Conservation (phyloP, 2,113 vertebrate genomes). For the Riparia riparia region DNA sequence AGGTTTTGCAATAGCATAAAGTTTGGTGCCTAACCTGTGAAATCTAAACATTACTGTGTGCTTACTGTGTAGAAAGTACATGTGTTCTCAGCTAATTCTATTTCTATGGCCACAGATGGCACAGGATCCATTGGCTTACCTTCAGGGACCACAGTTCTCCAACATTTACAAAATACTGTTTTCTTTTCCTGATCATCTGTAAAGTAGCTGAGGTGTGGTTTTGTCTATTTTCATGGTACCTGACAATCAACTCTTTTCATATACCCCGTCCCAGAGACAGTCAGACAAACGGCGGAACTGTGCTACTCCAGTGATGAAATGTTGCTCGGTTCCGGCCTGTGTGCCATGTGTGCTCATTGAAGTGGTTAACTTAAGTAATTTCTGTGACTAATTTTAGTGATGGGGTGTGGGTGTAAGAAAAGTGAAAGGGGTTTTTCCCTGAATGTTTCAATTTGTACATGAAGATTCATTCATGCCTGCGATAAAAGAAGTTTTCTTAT, state of each 20-base stretch:
- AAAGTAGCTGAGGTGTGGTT: not conserved
- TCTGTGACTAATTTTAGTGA: not conserved
- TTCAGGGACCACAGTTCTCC: slow-evolving; percentile 25
- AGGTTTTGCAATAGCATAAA: not conserved
- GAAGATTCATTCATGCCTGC: not conserved
- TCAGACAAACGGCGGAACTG: not conserved
- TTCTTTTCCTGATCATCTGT: slow-evolving; percentile 41
- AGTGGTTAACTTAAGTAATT: not conserved
- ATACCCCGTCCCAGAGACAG: not conserved
- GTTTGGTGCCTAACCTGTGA: not conserved
- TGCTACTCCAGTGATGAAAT: not conserved
- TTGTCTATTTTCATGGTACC: not conserved
- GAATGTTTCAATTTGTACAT: not conserved
- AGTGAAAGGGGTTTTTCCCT: not conserved
- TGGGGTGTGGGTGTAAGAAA: not conserved
- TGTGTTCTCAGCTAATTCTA: not conserved
- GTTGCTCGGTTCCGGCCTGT: not conserved
- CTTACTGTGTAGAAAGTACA: slow-evolving; percentile 14
- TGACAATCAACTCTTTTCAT: not conserved
- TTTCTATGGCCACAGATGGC: not conserved
- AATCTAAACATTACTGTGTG: not conserved
- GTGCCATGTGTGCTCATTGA: not conserved
- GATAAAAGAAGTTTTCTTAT: not conserved
- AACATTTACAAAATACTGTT: not conserved
- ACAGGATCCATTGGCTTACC: slow-evolving; percentile 36